A percentile compares a stretch with the other conserved stretches of the same genome.
Evolutionary conservation across 92 coral and sea anemone species (phyloP).

Genomic region (Galaxea fascicularis): DNA sequence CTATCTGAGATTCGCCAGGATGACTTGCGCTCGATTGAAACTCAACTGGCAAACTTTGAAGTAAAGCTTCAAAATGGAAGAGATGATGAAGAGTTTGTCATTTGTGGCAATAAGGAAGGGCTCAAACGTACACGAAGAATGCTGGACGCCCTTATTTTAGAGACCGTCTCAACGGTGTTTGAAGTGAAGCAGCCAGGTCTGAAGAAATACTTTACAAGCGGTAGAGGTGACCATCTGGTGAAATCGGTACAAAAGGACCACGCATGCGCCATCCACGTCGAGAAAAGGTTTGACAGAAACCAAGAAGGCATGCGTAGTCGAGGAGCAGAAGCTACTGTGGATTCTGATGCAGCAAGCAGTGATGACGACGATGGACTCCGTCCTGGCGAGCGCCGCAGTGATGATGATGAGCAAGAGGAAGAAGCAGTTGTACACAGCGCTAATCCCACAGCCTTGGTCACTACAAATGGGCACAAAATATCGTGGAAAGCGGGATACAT

Average conservation of each 20-base stretch:
- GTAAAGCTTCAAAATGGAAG: conserved; percentile 61
- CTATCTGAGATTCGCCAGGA: conserved; percentile 62
- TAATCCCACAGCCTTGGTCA: conserved; percentile 37
- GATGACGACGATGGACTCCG: conserved; percentile 8
- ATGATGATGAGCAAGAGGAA: conserved; percentile 15
- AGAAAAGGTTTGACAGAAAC: conserved; percentile 16
- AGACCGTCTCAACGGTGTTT: conserved; percentile 2
- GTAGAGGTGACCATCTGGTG: conserved; percentile 67
- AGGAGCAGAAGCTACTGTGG: background rate
- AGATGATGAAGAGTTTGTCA: conserved; percentile 46
- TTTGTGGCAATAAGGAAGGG: conserved; percentile 81
- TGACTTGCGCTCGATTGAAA: conserved; percentile 59
- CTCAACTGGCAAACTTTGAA: conserved; percentile 40
- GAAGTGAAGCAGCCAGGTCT: conserved; percentile 78
- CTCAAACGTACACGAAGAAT: conserved; percentile 16
- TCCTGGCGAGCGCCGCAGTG: background rate
- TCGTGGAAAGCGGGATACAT: conserved; percentile 88
- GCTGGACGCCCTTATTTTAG: conserved; percentile 29
- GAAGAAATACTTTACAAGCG: conserved; percentile 53
- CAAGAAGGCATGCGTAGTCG: background rate
- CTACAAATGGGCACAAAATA: conserved; percentile 58
- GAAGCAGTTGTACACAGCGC: background rate
- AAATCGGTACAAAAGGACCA: conserved; percentile 71
- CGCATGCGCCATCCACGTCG: conserved; percentile 64
- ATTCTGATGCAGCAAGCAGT: conserved; percentile 27